phyloP scores from a whole-genome alignment of 2,113 vertebrate species.

The Barnardius zonarius region DNA sequence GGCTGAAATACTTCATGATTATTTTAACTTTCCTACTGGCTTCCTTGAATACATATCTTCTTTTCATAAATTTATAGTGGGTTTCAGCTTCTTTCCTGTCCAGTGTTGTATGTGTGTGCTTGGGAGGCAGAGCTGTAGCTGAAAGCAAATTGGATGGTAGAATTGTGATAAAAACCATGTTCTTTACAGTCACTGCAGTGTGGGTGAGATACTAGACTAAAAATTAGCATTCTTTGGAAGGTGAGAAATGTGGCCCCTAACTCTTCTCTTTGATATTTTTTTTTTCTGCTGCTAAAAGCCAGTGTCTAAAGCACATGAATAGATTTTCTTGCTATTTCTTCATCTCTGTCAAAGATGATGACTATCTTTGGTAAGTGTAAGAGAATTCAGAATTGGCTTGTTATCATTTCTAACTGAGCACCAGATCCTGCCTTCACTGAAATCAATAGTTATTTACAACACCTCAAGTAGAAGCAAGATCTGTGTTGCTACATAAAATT shows the following conservation, averaged over 20 bases:
- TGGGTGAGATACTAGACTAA: not conserved
- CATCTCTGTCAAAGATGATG: not conserved
- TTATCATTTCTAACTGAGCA: not conserved
- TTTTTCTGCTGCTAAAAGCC: not conserved
- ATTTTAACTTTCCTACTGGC: not conserved
- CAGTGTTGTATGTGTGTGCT: not conserved
- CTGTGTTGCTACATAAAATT: not conserved
- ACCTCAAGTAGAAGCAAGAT: not conserved
- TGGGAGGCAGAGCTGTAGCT: not conserved
- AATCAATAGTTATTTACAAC: constrained; percentile 3
- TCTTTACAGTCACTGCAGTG: not conserved
- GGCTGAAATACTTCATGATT: not conserved
- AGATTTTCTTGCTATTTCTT: not conserved
- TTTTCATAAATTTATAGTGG: not conserved
- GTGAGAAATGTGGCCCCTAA: not conserved
- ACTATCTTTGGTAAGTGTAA: not conserved
- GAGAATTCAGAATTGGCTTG: not conserved
- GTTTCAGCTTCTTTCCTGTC: not conserved
- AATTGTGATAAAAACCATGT: not conserved
- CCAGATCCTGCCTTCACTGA: not conserved
- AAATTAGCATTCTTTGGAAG: not conserved
- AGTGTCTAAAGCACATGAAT: not conserved
- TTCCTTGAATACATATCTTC: not conserved
- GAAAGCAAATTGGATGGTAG: not conserved
- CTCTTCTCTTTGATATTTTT: not conserved